Base-by-base conservation (phyloP, 2,888 invertebrate species). In the Pseudococcus longispinus region DNA sequence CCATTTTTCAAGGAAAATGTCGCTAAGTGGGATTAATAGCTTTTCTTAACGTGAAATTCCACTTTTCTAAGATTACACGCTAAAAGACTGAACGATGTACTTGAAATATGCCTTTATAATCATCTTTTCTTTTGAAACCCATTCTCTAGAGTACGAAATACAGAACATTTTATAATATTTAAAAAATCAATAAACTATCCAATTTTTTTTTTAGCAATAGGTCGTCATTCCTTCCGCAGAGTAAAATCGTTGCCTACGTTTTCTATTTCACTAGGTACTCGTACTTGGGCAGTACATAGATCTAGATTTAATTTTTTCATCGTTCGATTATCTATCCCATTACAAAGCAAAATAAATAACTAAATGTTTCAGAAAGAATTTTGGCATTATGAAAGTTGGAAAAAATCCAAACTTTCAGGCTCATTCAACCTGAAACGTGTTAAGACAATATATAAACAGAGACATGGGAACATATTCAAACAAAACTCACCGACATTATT, bases 401-500 rank as follows among this genome's bases (percentile, higher is more conserved):
- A 42, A 37, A 42, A 80, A 42, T 80, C 77, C 77, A 80, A 42
- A 42, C 5, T 80, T 80, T 11, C 20, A 23, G 13, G 77, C 42
- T 80, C 42, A 42, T 80, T 80, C 77, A 80, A 26, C 77, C 77
- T 20, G 77, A 80, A 80, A 80, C 42, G 20, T 42, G 11, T 70
- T 32, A 80, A 80, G 20, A 80, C 77, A 85, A 70, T 44, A 37
- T 11, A 65, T 20, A 85, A 65, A 55, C 29, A 82, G 9, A 51
- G 37, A 65, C 23, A 55, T 87, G 37, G 55, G 20, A 80, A 82
- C 44, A 55, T 51, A 51, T 80, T 20, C 77, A 77, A 80, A 80
- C 2, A 46, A 74, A 74, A 93, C 95, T 93, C 91, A 95, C 95
- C 89, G 97, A 97, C 96, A 97, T 97, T 87, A 97, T 97, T 88